A percentile compares a stretch with the other conserved stretches of the same genome.
These are phyloP conservation scores for Ornithoptera priamus DNA, from an alignment of 2,888 invertebrate genomes.

Conservation along the genomic window DNA sequence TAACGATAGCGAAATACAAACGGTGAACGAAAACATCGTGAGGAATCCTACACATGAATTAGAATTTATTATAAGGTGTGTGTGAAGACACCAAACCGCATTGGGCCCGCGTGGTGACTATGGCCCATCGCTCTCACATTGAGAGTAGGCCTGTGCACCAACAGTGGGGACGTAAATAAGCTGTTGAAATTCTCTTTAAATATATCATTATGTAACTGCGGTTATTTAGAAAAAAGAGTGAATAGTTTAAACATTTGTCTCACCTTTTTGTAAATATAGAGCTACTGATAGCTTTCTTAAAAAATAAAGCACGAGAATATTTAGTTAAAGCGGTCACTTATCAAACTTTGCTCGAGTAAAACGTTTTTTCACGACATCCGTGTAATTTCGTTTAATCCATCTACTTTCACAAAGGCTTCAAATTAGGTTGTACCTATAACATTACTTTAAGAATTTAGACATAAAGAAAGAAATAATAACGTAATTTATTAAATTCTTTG, in stretches of 20 bases:
- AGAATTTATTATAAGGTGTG: too few relatives aligned
- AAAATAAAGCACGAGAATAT: constrained; percentile 1
- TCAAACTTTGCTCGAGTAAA: neutral
- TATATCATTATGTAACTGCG: neutral
- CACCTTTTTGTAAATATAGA: neutral
- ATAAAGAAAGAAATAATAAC: neutral
- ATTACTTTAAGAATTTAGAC: neutral
- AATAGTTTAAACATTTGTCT: neutral
- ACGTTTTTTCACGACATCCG: constrained; percentile 2
- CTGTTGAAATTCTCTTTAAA: too few relatives aligned
- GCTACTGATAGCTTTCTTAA: neutral
- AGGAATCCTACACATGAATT: too few relatives aligned
- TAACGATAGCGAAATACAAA: too few relatives aligned
- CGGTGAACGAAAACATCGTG: too few relatives aligned
- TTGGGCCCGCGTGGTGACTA: too few relatives aligned
- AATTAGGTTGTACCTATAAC: constrained; percentile 2
- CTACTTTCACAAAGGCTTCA: neutral
- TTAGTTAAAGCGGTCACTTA: constrained; percentile 1
- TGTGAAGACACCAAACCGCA: too few relatives aligned
- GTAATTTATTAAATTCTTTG: constrained; percentile 2
- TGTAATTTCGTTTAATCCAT: constrained; percentile 5
- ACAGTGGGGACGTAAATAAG: too few relatives aligned
- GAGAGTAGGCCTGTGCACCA: too few relatives aligned
- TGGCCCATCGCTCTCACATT: too few relatives aligned
- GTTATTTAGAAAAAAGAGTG: neutral